phyloP scores from a whole-genome alignment of 2,888 invertebrate genomes.

The Tenthredo scrophulariae region DNA sequence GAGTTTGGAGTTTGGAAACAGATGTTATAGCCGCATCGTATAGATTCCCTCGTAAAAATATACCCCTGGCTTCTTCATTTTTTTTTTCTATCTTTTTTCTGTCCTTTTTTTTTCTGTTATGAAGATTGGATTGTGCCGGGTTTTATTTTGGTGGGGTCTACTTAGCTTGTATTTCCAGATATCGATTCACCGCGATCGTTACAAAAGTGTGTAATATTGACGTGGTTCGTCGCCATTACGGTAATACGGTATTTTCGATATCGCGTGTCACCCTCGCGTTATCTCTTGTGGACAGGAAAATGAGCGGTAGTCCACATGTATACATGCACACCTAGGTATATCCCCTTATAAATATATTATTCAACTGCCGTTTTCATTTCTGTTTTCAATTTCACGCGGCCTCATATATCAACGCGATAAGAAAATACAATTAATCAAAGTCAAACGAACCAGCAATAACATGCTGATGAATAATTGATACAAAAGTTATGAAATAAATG shows the following conservation, averaged over 20 bases:
- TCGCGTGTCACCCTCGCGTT: slow-evolving; percentile 49
- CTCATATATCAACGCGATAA: neutral
- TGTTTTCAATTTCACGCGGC: neutral
- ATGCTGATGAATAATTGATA: neutral
- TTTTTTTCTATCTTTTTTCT: neutral
- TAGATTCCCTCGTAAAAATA: neutral
- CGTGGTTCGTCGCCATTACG: slow-evolving; percentile 47
- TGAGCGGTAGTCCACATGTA: neutral
- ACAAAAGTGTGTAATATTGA: slow-evolving; percentile 41
- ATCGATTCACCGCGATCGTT: slow-evolving; percentile 38
- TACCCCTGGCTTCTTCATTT: neutral
- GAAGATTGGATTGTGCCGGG: neutral
- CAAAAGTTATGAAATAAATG: neutral
- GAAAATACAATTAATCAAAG: neutral
- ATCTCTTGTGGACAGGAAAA: slow-evolving; percentile 38
- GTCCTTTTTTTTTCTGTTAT: neutral
- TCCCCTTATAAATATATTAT: neutral
- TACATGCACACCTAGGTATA: neutral
- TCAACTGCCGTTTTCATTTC: neutral
- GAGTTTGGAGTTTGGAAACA: neutral
- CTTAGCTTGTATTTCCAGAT: slow-evolving; percentile 41
- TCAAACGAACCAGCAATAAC: neutral
- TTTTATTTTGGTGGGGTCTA: slow-evolving; percentile 16
- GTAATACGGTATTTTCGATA: slow-evolving; percentile 21
- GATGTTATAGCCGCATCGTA: neutral